phyloP scores from a whole-genome alignment of 2,113 vertebrate genomes.

The Tragelaphus imberbis region DNA sequence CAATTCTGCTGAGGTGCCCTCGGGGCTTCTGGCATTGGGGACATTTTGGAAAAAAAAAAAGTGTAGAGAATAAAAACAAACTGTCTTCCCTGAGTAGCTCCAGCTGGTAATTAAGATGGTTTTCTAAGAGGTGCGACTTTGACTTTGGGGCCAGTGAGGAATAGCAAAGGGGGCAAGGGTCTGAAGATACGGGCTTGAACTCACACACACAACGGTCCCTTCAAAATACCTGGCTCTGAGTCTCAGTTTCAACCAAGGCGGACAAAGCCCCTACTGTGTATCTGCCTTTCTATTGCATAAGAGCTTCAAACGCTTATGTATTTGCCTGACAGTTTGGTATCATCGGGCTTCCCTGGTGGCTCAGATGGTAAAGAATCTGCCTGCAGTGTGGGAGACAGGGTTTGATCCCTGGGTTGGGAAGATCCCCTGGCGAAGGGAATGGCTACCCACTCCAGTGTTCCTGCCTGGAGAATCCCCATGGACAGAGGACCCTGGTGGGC shows the following conservation, averaged over 20 bases:
- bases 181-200: neutral
- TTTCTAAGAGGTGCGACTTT: neutral
- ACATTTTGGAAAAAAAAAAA: neutral
- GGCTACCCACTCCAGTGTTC: neutral
- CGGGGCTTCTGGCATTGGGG: constrained; percentile 4
- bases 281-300: fast-evolving
- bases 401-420: neutral
- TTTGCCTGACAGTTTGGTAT: neutral
- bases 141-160: neutral
- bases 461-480: neutral
- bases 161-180: neutral
- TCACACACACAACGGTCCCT: fast-evolving
- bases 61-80: constrained; percentile 35
- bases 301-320: neutral
- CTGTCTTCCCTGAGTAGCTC: neutral
- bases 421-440: neutral
- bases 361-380: neutral
- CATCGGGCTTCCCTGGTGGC: neutral
- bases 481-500: neutral
- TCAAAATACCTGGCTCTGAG: neutral
- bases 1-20: neutral
- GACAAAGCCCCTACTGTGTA: neutral
- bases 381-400: neutral
- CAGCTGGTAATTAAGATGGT: neutral
- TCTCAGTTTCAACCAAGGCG: fast-evolving